phyloP scores from a whole-genome alignment of 1,140 invertebrate species.

The Maniola jurtina region DNA sequence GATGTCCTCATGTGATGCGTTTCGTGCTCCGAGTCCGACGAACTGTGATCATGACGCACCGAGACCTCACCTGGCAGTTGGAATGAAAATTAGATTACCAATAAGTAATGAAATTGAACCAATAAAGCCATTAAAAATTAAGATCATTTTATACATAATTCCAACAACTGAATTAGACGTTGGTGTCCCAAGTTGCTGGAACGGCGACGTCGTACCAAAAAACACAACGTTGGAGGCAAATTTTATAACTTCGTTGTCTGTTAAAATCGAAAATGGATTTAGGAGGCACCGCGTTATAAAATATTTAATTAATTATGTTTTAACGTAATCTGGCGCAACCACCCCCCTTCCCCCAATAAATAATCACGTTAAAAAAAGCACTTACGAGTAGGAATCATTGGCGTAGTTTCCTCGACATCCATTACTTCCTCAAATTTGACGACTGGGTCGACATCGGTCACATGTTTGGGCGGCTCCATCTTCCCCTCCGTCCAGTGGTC shows the following conservation, averaged over 20 bases:
- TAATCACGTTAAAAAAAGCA: not conserved
- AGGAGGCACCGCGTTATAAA: too few species aligned
- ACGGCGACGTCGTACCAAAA: too few species aligned
- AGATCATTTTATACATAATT: too few species aligned
- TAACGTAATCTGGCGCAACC: too few species aligned
- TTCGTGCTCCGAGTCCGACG: conserved; percentile 67
- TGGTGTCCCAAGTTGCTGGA: too few species aligned
- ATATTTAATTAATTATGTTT: too few species aligned
- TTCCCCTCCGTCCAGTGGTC: conserved; percentile 40
- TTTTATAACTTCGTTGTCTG: too few species aligned
- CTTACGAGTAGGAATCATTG: conserved; percentile 17
- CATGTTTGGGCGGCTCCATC: conserved; percentile 29
- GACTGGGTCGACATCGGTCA: conserved; percentile 33
- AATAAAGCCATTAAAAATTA: too few species aligned
- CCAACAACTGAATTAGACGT: too few species aligned
- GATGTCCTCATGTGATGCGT: conserved; percentile 38
- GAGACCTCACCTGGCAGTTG: not conserved
- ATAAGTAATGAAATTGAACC: too few species aligned
- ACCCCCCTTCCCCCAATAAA: not conserved
- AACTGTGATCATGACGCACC: conserved; percentile 64
- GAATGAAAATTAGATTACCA: not conserved
- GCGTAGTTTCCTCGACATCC: conserved; percentile 28
- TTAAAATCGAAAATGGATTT: too few species aligned
- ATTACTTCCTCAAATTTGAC: conserved; percentile 38
- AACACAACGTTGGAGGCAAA: too few species aligned